Evolutionary conservation across 2,113 vertebrate species (phyloP), one percentile per base, ranked within the genome.

Genomic region (Opisthocomus hoazin): DNA sequence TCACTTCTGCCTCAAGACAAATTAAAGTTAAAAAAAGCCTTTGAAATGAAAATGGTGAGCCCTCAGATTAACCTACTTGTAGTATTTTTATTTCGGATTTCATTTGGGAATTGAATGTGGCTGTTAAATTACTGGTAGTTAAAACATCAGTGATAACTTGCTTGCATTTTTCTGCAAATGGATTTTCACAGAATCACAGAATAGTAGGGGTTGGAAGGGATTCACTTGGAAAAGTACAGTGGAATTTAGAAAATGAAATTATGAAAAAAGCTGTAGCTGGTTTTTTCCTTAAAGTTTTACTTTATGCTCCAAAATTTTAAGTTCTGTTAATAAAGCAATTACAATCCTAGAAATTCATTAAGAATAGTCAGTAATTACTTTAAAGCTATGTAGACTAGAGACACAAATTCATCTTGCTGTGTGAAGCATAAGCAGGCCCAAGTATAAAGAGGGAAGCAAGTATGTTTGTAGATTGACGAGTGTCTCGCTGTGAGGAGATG

Each of bases 61-160:
- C 84, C 61, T 94, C 57, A 94, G 80, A 96, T 96, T 96, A 95
- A 96, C 94, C 93, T 94, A 94, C 73, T 95, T 94, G 69, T 58
- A 94, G 76, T 80, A 65, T 22, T 93, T 93, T 97, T 96, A 93
- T 88, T 96, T 93, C 79, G 45, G 56, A 56, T 86, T 96, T 86
- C 73, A 30, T 84, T 43, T 93, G 96, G 88, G 96, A 87, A 64
- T 78, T 89, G 51, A 48, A 87, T 50, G 56, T 26, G 9, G 22
- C 51, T 93, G 56, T 92, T 88, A 87, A 91, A 76, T 70, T 90
- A 71, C 83, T 92, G 13, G 43, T 75, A 78, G 46, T 64, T 93
- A 81, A 89, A 97, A 78, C 57, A 90, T 91, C 51, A 91, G 24
- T 90, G 68, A 60, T 29, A 71, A 78, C 45, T 66, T 87, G 10